Conservation (phyloP, 2,113 vertebrate species). For the Cygnus atratus region DNA sequence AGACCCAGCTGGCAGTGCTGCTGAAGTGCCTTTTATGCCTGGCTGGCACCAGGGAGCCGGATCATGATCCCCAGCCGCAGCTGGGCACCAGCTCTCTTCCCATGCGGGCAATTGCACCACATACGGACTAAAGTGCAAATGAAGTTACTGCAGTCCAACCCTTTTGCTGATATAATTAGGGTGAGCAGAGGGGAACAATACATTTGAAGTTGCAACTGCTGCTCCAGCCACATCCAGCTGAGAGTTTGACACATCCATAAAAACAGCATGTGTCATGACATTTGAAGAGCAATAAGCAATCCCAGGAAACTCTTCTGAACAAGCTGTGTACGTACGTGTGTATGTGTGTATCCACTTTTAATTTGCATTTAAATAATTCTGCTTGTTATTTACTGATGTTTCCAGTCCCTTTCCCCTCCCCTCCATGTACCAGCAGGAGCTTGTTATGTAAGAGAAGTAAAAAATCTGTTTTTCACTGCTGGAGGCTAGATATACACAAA, state of each 20-base stretch:
- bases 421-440: not conserved
- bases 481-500: not conserved
- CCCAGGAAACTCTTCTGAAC: not conserved
- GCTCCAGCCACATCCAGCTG: constrained; percentile 4
- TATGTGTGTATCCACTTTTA: not conserved
- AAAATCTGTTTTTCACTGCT: not conserved
- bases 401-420: not conserved
- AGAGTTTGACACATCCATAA: not conserved
- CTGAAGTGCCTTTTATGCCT: not conserved
- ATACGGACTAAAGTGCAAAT: not conserved
- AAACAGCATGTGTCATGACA: not conserved
- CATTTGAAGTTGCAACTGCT: not conserved
- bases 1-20: not conserved
- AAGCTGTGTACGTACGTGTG: not conserved
- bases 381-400: not conserved
- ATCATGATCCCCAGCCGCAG: not conserved
- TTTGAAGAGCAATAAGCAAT: not conserved
- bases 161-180: not conserved
- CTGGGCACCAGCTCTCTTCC: not conserved
- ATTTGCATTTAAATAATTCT: constrained; percentile 28
- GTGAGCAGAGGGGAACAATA: not conserved
- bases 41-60: not conserved
- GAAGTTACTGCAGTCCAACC: not conserved
- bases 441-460: constrained; percentile 9
- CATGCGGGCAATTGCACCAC: not conserved